phyloP scores from a whole-genome alignment of 2,797 vertebrate species.

The Sebastes itinus region DNA sequence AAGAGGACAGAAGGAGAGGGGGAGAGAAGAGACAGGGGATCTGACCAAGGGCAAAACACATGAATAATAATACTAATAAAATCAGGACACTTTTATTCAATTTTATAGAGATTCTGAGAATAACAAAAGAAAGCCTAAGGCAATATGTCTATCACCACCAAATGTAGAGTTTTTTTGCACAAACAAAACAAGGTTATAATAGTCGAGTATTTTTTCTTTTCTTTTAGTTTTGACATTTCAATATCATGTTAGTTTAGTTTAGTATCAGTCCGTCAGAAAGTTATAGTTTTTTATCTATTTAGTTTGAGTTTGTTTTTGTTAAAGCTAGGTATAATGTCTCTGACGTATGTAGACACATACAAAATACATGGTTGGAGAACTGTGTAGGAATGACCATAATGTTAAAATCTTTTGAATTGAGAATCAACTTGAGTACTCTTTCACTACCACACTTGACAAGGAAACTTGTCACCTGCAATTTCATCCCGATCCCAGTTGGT shows the following conservation, averaged over 20 bases:
- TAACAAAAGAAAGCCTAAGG: not conserved
- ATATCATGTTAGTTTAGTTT: too few relatives aligned
- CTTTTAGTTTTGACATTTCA: not conserved
- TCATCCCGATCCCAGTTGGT: too few relatives aligned
- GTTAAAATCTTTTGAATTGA: not conserved
- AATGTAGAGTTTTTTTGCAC: not conserved
- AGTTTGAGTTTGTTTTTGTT: not conserved
- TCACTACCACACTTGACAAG: too few relatives aligned
- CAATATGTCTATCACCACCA: not conserved
- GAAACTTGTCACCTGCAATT: too few relatives aligned
- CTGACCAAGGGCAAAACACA: not conserved
- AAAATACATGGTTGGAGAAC: not conserved
- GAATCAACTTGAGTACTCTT: too few relatives aligned
- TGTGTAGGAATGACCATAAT: not conserved
- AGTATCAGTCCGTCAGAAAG: too few relatives aligned
- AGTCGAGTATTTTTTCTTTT: not conserved
- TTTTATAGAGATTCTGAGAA: not conserved
- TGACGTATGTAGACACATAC: not conserved
- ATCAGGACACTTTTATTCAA: not conserved
- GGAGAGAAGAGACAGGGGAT: not conserved
- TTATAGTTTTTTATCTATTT: not conserved
- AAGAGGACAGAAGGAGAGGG: not conserved
- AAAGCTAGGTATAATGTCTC: not conserved
- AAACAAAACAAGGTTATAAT: too few relatives aligned
- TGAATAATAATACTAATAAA: not conserved